Percentiles rank a stretch among this genome's conserved stretches.
Conservation (phyloP, 2,888 invertebrate species). For the Incurvaria masculella region DNA sequence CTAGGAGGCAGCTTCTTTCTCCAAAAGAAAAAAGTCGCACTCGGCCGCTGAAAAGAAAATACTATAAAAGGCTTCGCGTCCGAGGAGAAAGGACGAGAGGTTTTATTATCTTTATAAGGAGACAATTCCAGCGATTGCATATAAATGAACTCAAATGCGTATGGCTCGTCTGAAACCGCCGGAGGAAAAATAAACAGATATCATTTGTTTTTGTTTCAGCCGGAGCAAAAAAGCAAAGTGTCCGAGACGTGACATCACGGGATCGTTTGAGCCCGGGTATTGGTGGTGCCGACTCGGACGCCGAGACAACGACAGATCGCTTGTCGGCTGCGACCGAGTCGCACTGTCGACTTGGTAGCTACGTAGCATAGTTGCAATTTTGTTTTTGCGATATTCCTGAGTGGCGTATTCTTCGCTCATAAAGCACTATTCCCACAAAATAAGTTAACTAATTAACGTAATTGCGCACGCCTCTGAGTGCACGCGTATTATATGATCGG, state of each 20-base stretch:
- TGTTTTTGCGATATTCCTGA: too few species aligned
- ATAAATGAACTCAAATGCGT: neutral
- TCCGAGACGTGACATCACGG: neutral
- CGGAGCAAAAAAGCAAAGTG: neutral
- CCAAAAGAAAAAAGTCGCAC: neutral
- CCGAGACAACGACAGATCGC: neutral
- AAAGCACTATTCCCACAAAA: too few species aligned
- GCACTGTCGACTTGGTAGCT: too few species aligned
- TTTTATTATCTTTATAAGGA: neutral
- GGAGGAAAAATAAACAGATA: neutral
- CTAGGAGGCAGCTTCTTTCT: too few species aligned
- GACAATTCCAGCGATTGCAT: neutral
- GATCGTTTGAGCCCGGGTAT: neutral
- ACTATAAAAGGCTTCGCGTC: neutral
- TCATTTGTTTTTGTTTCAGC: neutral
- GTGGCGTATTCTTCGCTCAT: too few species aligned
- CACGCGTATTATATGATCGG: too few species aligned
- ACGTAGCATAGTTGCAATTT: too few species aligned
- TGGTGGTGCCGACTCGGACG: neutral
- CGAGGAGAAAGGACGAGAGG: neutral
- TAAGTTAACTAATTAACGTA: too few species aligned
- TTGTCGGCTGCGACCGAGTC: too few species aligned
- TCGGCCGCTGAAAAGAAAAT: neutral
- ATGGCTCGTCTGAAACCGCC: neutral
- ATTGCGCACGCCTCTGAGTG: too few species aligned